Base-by-base conservation (phyloP, 2,797 vertebrate genomes). In the Gila robusta region DNA sequence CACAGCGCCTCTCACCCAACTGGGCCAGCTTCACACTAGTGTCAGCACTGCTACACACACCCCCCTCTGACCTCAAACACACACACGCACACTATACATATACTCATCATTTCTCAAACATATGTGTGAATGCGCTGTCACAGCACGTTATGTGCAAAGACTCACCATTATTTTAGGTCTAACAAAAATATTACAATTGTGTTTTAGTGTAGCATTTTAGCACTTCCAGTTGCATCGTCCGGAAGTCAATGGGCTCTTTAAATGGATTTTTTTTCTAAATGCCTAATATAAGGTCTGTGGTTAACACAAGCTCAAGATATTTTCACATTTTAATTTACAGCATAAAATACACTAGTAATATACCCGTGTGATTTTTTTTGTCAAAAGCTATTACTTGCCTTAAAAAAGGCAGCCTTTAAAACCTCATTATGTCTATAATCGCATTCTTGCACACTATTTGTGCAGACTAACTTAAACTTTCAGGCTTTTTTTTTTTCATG, bases 1-100 rank as follows among this genome's bases (percentile, higher is more conserved):
- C 94, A 95, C 90, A 89, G 92, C 88, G 88, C 92, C 92, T 93
- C 90, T 87, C 87, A 69, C 88, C 86, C 81, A 89, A 62, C 76
- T 83, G 88, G 88, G 91, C 84, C 88, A 81, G 86, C 88, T 87
- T 89, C 86, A 89, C 82, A 79, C 69, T 79, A 67, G 88, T 88
- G 84, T 91, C 87, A 89, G 28, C 52, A 66, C 67, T 71, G 88
- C 86, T 76, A 82, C 78, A 76, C 77, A 81, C 81, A 26, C 77
- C 26, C 47, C 56, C 56, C 26, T 44, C 52, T 79, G 79, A 83
- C 77, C 77, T 79, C 81, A 86, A 71, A 67, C 66, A 74, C 80
- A 84, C 54, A 80, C 84, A 88, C 32, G 35, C 82, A 88, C 71
- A 84, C 67, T 67, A 72, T 59, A 80, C 67, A 74, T 76, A 85